Conservation (phyloP, 2,888 invertebrate species). For the Polymixis lichenea region DNA sequence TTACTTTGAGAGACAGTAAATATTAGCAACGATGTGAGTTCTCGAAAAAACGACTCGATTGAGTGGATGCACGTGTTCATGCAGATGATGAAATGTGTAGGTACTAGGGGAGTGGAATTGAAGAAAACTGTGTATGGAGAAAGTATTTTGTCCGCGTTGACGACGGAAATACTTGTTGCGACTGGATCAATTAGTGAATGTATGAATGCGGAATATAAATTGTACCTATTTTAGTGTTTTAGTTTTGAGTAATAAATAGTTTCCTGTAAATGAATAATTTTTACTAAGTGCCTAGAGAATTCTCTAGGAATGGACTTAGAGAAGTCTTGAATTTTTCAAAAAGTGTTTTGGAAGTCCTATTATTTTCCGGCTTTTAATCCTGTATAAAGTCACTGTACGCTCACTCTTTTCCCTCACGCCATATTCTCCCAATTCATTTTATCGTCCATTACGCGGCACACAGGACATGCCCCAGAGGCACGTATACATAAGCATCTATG, state of each 20-base stretch:
- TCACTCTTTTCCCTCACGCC: slow-evolving; percentile 5
- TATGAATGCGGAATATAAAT: not conserved
- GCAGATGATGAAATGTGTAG: slow-evolving; percentile 45
- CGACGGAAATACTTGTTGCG: too few relatives aligned
- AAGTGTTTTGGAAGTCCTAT: too few relatives aligned
- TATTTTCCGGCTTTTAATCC: not conserved
- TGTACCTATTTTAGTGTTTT: not conserved
- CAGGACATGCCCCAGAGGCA: slow-evolving; percentile 19
- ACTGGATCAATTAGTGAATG: not conserved
- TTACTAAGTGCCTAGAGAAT: too few relatives aligned
- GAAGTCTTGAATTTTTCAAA: too few relatives aligned
- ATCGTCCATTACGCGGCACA: slow-evolving; percentile 40
- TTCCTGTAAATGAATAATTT: too few relatives aligned
- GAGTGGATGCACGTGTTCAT: slow-evolving; percentile 52
- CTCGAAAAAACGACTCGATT: slow-evolving; percentile 43
- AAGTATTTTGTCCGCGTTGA: not conserved
- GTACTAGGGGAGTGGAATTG: slow-evolving; percentile 15
- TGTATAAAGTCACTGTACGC: not conserved
- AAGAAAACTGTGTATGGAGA: not conserved
- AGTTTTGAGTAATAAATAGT: too few relatives aligned
- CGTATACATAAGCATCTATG: slow-evolving; percentile 9
- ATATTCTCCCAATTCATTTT: slow-evolving; percentile 43
- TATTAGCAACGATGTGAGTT: slow-evolving; percentile 25
- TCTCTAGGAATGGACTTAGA: too few relatives aligned
- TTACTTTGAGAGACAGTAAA: too few relatives aligned